Conservation (phyloP, 2,113 vertebrate genomes). For the Austrofundulus limnaeus region DNA sequence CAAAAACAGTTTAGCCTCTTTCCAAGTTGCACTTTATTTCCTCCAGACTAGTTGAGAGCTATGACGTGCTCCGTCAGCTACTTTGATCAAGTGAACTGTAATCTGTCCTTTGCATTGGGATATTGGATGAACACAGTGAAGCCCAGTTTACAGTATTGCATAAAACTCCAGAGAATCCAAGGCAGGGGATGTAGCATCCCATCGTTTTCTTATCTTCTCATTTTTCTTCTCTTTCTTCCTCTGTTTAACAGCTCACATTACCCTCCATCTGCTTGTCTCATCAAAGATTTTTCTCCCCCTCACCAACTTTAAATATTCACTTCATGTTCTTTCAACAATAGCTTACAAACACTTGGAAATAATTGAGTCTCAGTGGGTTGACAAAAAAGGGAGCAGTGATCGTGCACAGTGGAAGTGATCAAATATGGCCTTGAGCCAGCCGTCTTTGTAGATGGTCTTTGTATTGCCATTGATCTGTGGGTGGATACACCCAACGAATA, state of each 20-base stretch:
- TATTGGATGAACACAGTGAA: conserved; percentile 39
- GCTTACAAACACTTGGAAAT: conserved; percentile 80
- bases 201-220: conserved; percentile 23
- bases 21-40: conserved; percentile 15
- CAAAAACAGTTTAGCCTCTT: conserved; percentile 1
- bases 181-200: conserved; percentile 42
- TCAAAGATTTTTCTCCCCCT: conserved; percentile 63
- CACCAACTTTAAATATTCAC: conserved; percentile 71
- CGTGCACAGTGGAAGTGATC: conserved; percentile 72
- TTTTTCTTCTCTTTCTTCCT: conserved; percentile 9
- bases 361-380: conserved; percentile 77
- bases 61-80: conserved; percentile 29
- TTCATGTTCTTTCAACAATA: conserved; percentile 76
- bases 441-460: conserved; percentile 79
- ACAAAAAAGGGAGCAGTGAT: conserved; percentile 63
- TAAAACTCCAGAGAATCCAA: conserved; percentile 24
- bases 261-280: conserved; percentile 70
- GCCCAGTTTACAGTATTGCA: conserved; percentile 37
- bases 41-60: conserved; percentile 24
- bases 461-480: conserved; percentile 79
- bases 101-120: conserved; percentile 41
- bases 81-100: conserved; percentile 41
- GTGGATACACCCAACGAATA: conserved; percentile 72
- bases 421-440: conserved; percentile 81
- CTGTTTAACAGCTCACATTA: conserved; percentile 58